Conservation (phyloP, 2,113 vertebrate genomes). For the Cyphomyrus discorhynchus region DNA sequence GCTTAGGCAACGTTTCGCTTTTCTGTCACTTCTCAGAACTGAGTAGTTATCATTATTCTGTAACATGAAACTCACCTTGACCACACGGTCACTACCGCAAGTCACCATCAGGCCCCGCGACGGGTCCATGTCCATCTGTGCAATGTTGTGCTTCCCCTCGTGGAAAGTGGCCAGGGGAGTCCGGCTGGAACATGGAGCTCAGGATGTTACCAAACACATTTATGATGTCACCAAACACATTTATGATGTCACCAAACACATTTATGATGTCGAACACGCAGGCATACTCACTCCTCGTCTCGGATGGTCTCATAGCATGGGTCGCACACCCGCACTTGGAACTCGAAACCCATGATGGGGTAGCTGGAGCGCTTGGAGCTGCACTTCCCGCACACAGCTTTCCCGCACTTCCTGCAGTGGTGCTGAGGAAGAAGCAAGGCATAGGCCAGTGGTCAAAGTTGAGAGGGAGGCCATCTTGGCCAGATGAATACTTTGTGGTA, state of each 20-base stretch:
- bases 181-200: conserved; percentile 58
- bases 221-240: background rate
- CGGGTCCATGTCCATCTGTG: conserved; percentile 90
- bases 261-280: too few species aligned
- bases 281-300: conserved; percentile 90
- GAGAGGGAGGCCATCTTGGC: background rate
- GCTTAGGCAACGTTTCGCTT: background rate
- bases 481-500: background rate
- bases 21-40: background rate
- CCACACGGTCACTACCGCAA: conserved; percentile 84
- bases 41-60: background rate
- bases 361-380: conserved; percentile 86
- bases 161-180: conserved; percentile 89
- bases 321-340: conserved; percentile 92
- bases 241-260: background rate
- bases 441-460: background rate
- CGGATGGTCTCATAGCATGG: conserved; percentile 85
- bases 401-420: conserved; percentile 93
- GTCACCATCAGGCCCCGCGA: conserved; percentile 92
- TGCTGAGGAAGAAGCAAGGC: conserved; percentile 61
- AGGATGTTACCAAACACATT: background rate
- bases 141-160: conserved; percentile 95
- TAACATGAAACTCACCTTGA: conserved; percentile 71
- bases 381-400: conserved; percentile 90
- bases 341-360: conserved; percentile 95